Evolutionary conservation across 2,888 invertebrate genomes (phyloP), one percentile per base, ranked within the genome.

Genomic region (Tinea trinotella): DNA sequence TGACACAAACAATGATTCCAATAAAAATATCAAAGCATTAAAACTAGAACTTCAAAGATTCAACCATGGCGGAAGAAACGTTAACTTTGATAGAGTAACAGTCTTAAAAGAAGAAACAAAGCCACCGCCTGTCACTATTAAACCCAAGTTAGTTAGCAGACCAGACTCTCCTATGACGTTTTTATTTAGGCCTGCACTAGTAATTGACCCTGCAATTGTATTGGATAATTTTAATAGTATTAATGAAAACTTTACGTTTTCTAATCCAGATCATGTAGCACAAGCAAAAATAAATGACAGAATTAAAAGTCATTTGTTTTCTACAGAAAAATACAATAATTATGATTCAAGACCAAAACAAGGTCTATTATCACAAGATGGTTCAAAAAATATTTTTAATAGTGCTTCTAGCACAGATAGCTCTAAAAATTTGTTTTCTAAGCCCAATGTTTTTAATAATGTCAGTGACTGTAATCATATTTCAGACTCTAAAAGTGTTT

Each of bases 151-250:
- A 13, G 2, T 40, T 7, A 12, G 13, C 13, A 17, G 13, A n/a
- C 52, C 15, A 30, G 9, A 6, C 5, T 18, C 53, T 40, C 17
- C 53, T 10, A 10, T 6, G 13, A 54, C 62, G 24, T 83, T 81
- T 61, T 72, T 70, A n/a, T 85, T 85, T 56, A 76, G 77, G 60
- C 79, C 82, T 12, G 82, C 84, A 13, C 75, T 77, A 60, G 66
- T 73, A 12, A 70, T 85, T 10, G 81, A 76, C 3, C 58, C 74
- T 2, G n/a, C n/a, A n/a, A 61, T 62, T 5, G 80, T 78, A 55
- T 58, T 71, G 0, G 40, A 72, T 78, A 40, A 68, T 67, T 58
- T 74, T 77, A 1, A 72, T 34, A 65, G 71, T 56, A 57, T 62
- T 0, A 76, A 74, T 62, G 75, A 62, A 57, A 56, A 64, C 58